phyloP scores from a whole-genome alignment of 2,888 invertebrate species.

The Polyploca ridens region DNA sequence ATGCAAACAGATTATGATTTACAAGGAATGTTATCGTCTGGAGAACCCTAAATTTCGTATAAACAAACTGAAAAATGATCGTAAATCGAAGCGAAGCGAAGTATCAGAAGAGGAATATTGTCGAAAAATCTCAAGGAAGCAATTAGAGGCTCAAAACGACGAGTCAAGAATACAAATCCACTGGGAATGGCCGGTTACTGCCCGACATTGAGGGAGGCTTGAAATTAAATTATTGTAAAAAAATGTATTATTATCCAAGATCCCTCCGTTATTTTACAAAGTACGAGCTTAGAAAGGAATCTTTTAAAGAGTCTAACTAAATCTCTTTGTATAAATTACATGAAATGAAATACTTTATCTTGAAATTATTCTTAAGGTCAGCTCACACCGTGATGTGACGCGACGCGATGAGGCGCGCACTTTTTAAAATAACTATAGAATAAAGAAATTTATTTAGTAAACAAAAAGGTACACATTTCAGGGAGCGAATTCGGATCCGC shows the following conservation, averaged over 20 bases:
- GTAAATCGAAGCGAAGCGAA: not conserved
- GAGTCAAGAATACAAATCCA: slow-evolving; percentile 6
- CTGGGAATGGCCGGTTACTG: not conserved
- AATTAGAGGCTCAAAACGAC: not conserved
- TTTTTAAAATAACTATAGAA: too few relatives aligned
- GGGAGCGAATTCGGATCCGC: too few relatives aligned
- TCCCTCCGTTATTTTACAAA: slow-evolving; percentile 1
- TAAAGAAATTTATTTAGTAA: too few relatives aligned
- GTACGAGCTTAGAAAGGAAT: not conserved
- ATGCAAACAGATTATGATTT: not conserved
- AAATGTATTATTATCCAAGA: slow-evolving; percentile 8
- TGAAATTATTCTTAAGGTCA: not conserved
- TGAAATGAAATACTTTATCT: not conserved
- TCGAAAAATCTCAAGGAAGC: slow-evolving; percentile 1
- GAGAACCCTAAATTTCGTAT: not conserved
- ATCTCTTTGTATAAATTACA: not conserved
- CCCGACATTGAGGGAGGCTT: not conserved
- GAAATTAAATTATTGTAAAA: slow-evolving; percentile 4
- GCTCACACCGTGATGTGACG: too few relatives aligned
- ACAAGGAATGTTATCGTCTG: too few relatives aligned
- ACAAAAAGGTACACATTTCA: too few relatives aligned
- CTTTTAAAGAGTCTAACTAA: not conserved
- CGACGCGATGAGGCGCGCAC: too few relatives aligned
- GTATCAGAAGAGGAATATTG: not conserved
- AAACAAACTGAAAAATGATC: not conserved